Conservation (phyloP, 2,113 vertebrate genomes). For the Anoura caudifer region DNA sequence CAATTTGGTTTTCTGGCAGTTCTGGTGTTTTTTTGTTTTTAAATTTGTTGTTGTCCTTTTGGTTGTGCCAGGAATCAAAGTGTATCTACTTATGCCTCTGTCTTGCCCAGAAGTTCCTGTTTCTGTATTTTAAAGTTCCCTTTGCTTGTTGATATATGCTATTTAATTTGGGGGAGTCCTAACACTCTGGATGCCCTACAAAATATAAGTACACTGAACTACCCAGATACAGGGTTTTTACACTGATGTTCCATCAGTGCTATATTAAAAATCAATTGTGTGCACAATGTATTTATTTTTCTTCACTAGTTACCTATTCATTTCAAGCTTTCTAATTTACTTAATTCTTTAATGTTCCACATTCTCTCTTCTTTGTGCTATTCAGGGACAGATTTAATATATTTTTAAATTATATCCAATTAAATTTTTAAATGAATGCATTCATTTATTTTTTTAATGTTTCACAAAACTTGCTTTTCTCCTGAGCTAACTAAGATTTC, state of each 20-base stretch:
- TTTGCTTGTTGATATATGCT: background rate
- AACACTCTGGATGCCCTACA: background rate
- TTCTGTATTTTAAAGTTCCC: background rate
- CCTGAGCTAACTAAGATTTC: background rate
- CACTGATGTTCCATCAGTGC: background rate
- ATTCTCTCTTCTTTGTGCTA: background rate
- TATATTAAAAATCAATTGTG: slow-evolving; percentile 36
- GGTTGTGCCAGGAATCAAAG: no score
- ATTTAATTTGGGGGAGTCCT: background rate
- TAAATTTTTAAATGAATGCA: slow-evolving; percentile 57
- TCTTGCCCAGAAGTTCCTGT: no score
- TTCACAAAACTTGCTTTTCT: slow-evolving; percentile 49
- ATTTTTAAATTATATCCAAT: background rate
- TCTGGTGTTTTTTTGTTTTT: no score
- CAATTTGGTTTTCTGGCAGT: no score
- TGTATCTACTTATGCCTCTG: no score
- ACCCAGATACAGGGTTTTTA: background rate
- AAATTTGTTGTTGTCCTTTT: no score
- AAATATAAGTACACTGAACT: background rate
- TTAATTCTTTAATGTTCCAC: slow-evolving; percentile 41
- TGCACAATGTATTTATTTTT: slow-evolving; percentile 50
- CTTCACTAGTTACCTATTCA: slow-evolving; percentile 28
- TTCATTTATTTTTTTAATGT: slow-evolving; percentile 64
- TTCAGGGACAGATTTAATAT: background rate
- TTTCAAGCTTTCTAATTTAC: slow-evolving; percentile 47